A percentile compares a stretch with the other conserved stretches of the same genome.
Conservation (phyloP, 2,797 vertebrate genomes). For the Crotalus adamanteus region DNA sequence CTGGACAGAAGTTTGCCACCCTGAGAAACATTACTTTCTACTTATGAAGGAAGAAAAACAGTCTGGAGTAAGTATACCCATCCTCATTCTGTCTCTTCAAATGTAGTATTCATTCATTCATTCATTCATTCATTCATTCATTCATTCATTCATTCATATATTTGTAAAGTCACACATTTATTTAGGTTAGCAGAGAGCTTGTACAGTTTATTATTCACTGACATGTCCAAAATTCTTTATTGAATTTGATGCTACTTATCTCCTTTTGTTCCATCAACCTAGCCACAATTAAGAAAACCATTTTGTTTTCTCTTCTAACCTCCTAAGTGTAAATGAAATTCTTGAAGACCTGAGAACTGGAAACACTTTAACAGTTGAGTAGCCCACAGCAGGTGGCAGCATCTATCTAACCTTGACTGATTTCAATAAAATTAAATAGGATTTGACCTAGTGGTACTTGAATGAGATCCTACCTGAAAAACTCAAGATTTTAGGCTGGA, state of each 20-base stretch:
- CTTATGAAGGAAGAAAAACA: neutral
- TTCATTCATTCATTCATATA: neutral
- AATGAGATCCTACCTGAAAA: neutral
- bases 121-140: neutral
- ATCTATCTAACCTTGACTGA: neutral
- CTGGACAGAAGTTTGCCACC: neutral
- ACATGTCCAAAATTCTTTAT: neutral
- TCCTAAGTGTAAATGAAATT: neutral
- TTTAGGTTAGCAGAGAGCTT: neutral
- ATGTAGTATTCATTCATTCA: neutral
- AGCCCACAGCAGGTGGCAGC: neutral
- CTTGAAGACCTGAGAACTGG: neutral
- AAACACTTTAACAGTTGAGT: neutral
- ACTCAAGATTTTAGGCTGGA: neutral
- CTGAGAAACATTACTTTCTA: neutral
- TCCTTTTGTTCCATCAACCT: neutral
- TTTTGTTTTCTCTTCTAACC: neutral
- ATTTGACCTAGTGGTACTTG: neutral
- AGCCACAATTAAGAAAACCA: neutral
- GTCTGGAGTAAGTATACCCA: neutral
- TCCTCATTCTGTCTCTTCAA: neutral
- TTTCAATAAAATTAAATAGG: neutral
- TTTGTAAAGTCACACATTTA: neutral
- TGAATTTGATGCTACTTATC: neutral
- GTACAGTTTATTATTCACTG: neutral